These are phyloP conservation scores for Pantelozetes paolii DNA, from an alignment of 2,888 invertebrate genomes.

Conservation along the genomic window DNA sequence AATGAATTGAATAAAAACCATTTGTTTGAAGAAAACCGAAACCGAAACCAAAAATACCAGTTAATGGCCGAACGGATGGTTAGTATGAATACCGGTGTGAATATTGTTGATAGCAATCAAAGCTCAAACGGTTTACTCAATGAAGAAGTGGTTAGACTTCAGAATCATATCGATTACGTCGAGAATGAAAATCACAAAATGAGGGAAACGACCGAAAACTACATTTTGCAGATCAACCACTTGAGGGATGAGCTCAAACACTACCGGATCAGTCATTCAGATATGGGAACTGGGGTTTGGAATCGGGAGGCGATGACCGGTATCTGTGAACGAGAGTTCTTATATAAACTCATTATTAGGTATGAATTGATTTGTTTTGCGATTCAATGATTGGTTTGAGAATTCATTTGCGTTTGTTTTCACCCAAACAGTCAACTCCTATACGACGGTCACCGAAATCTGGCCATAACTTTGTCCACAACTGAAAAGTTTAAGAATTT, in stretches of 20 bases:
- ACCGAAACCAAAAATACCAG: background rate
- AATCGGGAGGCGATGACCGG: slow-evolving; percentile 5
- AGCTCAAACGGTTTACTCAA: background rate
- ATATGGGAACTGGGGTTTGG: background rate
- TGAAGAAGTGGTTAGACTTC: background rate
- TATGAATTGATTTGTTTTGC: slow-evolving; percentile 4
- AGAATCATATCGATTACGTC: background rate
- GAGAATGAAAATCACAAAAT: background rate
- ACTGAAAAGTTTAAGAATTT: slow-evolving; percentile 65
- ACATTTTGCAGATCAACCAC: background rate
- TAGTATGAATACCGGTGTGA: background rate
- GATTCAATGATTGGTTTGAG: background rate
- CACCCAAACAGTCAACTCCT: slow-evolving; percentile 74
- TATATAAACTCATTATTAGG: slow-evolving; percentile 40
- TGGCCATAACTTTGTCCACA: slow-evolving; percentile 77
- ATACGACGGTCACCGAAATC: slow-evolving; percentile 93
- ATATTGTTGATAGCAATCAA: background rate
- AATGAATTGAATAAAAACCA: slow-evolving; percentile 4
- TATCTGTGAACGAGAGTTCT: slow-evolving; percentile 4
- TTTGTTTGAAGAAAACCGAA: background rate
- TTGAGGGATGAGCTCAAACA: background rate
- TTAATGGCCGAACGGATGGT: background rate
- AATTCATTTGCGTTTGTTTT: background rate
- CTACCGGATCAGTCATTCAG: background rate
- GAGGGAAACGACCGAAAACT: background rate